Conservation (phyloP, 37 sponge, comb jelly and placozoan genomes). For the Cliona cf. orientalis region DNA sequence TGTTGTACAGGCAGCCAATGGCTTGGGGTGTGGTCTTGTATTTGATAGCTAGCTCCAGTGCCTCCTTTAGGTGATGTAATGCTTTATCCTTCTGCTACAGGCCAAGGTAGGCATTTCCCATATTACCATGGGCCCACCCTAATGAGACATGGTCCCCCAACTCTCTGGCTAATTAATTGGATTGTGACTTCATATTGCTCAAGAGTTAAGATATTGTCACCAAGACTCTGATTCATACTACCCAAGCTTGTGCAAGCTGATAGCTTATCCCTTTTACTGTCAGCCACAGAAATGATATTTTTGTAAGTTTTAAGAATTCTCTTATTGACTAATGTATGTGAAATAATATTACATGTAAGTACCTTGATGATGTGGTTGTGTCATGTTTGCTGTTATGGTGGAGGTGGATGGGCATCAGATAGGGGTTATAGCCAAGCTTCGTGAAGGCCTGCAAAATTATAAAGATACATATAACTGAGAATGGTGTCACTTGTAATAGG, state of each 20-base stretch:
- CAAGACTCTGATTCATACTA: constrained; percentile 62
- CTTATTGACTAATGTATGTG: neutral
- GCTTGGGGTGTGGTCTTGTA: constrained; percentile 53
- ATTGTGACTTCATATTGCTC: constrained; percentile 47
- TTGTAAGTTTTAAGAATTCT: too few relatives aligned
- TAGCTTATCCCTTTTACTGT: constrained; percentile 21
- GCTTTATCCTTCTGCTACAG: constrained; percentile 55
- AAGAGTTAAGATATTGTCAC: constrained; percentile 48
- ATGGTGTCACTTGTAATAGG: too few relatives aligned
- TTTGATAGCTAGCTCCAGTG: constrained; percentile 50
- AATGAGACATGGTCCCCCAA: constrained; percentile 44
- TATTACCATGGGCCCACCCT: constrained; percentile 81
- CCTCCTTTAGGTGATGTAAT: constrained; percentile 51
- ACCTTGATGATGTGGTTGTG: constrained; percentile 7
- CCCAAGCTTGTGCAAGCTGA: constrained; percentile 61
- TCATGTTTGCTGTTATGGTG: neutral
- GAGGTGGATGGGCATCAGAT: neutral
- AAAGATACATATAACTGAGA: too few relatives aligned
- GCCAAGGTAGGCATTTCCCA: constrained; percentile 79
- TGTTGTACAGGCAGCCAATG: constrained; percentile 64
- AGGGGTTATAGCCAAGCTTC: constrained; percentile 25
- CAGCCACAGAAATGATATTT: constrained; percentile 19
- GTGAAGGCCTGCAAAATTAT: constrained; percentile 6
- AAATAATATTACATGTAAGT: neutral
- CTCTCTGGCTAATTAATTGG: constrained; percentile 34